Evolutionary conservation across 1,140 invertebrate genomes (phyloP).

Genomic region (Pachyrhynchus sulphureomaculatus): DNA sequence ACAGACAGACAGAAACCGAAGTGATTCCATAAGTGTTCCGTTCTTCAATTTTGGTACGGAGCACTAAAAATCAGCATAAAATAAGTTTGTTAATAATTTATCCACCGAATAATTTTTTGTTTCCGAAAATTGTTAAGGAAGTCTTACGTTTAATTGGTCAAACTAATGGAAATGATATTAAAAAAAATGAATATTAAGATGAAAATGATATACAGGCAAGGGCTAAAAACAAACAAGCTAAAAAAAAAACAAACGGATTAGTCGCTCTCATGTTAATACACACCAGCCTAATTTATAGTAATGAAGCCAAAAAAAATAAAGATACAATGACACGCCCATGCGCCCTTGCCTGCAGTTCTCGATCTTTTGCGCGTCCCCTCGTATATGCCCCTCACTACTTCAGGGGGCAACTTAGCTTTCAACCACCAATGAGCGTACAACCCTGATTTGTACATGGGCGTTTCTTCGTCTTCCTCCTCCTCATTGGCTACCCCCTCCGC

Average conservation of each 20-base stretch:
- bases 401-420: slow-evolving; percentile 76
- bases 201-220: slow-evolving; percentile 47
- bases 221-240: slow-evolving; percentile 38
- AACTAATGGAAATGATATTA: no score
- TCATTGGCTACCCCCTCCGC: slow-evolving; percentile 4
- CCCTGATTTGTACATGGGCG: slow-evolving; percentile 70
- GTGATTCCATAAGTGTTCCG: no score
- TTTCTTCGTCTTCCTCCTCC: slow-evolving; percentile 35
- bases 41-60: no score
- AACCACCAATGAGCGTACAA: slow-evolving; percentile 91
- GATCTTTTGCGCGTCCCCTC: slow-evolving; percentile 41
- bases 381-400: slow-evolving; percentile 59
- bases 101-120: no score
- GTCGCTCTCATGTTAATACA: slow-evolving; percentile 12
- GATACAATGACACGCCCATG: slow-evolving; percentile 46
- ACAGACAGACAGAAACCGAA: no score
- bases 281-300: slow-evolving; percentile 24
- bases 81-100: no score
- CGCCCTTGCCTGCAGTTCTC: slow-evolving; percentile 63
- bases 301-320: slow-evolving; percentile 18
- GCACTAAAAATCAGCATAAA: no score
- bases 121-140: no score
- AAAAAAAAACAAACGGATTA: slow-evolving; percentile 4
- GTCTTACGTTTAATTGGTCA: no score
- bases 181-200: background rate